phyloP scores from a whole-genome alignment of 1,140 invertebrate species.

The Babylonia areolata region DNA sequence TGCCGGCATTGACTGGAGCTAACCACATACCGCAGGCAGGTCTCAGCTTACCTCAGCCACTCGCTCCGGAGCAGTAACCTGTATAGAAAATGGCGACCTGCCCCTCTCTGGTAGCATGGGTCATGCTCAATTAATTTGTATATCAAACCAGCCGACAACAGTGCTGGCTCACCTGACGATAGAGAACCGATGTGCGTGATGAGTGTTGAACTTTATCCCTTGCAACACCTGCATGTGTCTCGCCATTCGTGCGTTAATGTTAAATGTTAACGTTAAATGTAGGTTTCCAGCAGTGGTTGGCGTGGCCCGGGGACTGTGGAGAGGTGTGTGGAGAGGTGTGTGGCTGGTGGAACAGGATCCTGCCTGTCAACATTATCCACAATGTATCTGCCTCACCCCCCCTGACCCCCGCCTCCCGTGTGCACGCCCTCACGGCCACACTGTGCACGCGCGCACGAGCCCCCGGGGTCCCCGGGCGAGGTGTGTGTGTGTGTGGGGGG shows the following conservation, averaged over 20 bases:
- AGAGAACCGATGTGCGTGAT: not conserved
- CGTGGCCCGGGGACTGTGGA: no score
- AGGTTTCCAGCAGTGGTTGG: no score
- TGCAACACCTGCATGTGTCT: not conserved
- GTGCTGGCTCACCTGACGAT: not conserved
- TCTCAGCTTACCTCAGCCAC: not conserved
- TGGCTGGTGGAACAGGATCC: not conserved
- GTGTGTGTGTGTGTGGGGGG: not conserved
- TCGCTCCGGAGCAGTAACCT: not conserved
- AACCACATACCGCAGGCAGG: no score
- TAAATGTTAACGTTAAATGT: no score
- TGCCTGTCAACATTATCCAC: constrained; percentile 1
- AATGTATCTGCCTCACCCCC: not conserved
- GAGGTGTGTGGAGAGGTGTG: no score
- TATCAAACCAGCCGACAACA: constrained; percentile 7
- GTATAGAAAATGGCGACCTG: not conserved
- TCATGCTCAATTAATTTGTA: not conserved
- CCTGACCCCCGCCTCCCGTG: not conserved
- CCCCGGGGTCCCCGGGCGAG: not conserved
- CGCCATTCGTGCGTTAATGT: not conserved
- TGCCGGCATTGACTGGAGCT: no score
- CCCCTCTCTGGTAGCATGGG: not conserved
- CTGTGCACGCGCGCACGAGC: not conserved
- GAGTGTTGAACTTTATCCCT: not conserved
- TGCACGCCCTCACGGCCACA: not conserved